phyloP scores from a whole-genome alignment of 2,797 vertebrate genomes.

The Gymnothorax reevesii region DNA sequence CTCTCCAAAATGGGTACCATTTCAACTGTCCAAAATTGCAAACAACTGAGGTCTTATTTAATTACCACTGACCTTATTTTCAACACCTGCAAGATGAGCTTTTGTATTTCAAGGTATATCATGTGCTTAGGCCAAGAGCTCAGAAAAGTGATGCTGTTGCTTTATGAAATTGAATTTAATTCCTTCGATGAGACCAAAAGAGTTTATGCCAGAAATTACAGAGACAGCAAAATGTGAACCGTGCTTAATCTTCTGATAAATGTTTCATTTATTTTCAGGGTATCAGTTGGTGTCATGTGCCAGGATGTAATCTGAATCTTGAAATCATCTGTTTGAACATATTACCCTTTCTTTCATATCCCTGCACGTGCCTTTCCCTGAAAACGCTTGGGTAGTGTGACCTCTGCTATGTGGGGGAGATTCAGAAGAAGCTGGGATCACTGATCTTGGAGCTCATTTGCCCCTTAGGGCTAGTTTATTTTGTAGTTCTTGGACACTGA shows the following conservation, averaged over 20 bases:
- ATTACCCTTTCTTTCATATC: not conserved
- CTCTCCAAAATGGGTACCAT: not conserved
- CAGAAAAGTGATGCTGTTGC: not conserved
- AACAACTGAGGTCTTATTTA: not conserved
- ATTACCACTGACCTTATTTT: not conserved
- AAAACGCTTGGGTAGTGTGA: slow-evolving; percentile 30
- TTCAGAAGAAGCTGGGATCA: slow-evolving; percentile 51
- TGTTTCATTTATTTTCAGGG: not conserved
- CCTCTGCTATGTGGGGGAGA: slow-evolving; percentile 27
- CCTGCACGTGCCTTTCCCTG: not conserved
- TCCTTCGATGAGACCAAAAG: not conserved
- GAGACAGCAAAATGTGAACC: not conserved
- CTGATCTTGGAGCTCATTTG: slow-evolving; percentile 37
- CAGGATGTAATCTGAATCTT: not conserved
- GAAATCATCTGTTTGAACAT: not conserved
- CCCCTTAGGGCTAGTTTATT: not conserved
- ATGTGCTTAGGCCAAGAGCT: not conserved
- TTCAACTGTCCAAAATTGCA: not conserved
- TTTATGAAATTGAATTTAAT: not conserved
- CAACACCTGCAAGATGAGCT: not conserved
- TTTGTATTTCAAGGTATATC: not conserved
- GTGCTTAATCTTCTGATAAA: not conserved
- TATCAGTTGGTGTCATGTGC: not conserved
- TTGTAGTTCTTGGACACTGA: no score
- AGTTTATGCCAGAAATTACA: not conserved